Conservation (phyloP, 1,140 invertebrate genomes). For the fruit fly (Drosophila melanogaster) region DNA sequence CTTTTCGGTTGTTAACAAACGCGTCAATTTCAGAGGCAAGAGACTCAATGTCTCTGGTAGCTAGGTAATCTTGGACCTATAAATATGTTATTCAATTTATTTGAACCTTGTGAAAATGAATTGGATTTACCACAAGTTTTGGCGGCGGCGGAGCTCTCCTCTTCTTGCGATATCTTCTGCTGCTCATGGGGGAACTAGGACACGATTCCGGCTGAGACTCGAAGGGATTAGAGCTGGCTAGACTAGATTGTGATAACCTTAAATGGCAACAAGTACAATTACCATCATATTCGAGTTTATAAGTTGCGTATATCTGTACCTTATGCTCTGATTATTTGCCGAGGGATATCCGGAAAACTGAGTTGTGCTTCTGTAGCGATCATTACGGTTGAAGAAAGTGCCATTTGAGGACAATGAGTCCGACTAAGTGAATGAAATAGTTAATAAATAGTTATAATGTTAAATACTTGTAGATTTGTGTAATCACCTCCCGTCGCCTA, state of each 20-base stretch:
- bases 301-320: not conserved
- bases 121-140: constrained; percentile 35
- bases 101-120: not conserved
- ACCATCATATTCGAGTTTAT: too few species aligned
- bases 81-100: constrained; percentile 2
- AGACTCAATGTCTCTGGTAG: constrained; percentile 66
- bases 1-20: constrained; percentile 67
- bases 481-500: constrained; percentile 34
- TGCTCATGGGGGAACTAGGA: constrained; percentile 23
- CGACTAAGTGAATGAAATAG: constrained; percentile 8
- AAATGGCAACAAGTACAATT: not conserved
- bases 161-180: constrained; percentile 60
- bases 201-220: constrained; percentile 82
- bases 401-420: constrained; percentile 10
- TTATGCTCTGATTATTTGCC: constrained; percentile 34
- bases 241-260: constrained; percentile 85
- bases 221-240: constrained; percentile 86
- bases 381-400: constrained; percentile 45
- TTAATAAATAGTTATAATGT: not conserved
- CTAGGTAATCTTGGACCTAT: constrained; percentile 23
- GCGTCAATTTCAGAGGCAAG: constrained; percentile 78
- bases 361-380: constrained; percentile 66
- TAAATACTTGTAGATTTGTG: not conserved
- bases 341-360: constrained; percentile 56
- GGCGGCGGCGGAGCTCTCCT: constrained; percentile 51